Conservation (phyloP, 2,797 vertebrate species). For the Coregonus sp. region DNA sequence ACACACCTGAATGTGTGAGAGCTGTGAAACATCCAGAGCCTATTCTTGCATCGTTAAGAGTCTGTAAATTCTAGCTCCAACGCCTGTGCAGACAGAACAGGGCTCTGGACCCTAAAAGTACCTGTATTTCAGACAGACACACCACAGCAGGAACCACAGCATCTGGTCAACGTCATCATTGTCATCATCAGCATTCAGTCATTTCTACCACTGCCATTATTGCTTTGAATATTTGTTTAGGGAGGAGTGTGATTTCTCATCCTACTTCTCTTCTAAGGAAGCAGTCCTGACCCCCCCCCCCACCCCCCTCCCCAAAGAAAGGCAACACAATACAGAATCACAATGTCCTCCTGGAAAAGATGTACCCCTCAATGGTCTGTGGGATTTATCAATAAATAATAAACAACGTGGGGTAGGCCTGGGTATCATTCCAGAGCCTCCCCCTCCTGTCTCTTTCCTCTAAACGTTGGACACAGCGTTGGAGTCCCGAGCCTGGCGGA, state of each 20-base stretch:
- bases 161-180: slow-evolving; percentile 49
- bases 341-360: slow-evolving; percentile 1
- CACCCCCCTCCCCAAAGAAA: slow-evolving; percentile 25
- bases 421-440: background rate
- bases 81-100: too few species aligned
- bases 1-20: too few species aligned
- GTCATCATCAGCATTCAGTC: slow-evolving; percentile 33
- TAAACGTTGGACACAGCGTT: slow-evolving; percentile 73
- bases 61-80: background rate
- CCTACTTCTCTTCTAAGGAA: slow-evolving; percentile 42
- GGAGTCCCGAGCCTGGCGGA: slow-evolving; percentile 82
- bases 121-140: slow-evolving; percentile 36
- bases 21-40: background rate
- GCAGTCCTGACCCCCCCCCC: slow-evolving; percentile 50
- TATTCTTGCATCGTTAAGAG: background rate
- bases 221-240: slow-evolving; percentile 58
- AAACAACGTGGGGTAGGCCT: too few species aligned
- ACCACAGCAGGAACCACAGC: slow-evolving; percentile 46
- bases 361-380: background rate
- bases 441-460: slow-evolving; percentile 1
- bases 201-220: slow-evolving; percentile 60
- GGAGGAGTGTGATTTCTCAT: slow-evolving; percentile 27
- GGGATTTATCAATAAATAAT: slow-evolving; percentile 23
- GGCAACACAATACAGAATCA: slow-evolving; percentile 57
- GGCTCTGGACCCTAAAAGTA: slow-evolving; percentile 44